Conservation (phyloP, 2,888 invertebrate species). For the Chelonus formosanus region DNA sequence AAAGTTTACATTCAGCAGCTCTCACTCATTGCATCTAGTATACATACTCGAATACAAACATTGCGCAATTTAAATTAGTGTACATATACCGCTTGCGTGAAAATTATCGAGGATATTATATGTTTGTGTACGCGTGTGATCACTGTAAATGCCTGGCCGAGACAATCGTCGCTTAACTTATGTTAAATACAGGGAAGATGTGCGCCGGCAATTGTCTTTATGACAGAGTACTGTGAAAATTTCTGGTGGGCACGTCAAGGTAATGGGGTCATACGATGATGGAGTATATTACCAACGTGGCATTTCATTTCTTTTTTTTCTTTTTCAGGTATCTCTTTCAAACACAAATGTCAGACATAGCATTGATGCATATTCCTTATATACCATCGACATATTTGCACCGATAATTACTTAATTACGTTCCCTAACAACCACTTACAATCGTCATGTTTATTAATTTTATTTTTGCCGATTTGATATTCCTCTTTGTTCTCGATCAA, state of each 20-base stretch:
- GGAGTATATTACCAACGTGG: constrained; percentile 31
- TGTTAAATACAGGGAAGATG: constrained; percentile 45
- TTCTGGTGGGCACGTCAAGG: constrained; percentile 52
- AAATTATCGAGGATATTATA: constrained; percentile 8
- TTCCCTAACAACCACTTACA: background rate
- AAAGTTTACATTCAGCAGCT: too few species aligned
- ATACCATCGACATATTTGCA: constrained; percentile 26
- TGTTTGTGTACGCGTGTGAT: background rate
- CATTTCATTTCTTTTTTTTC: constrained; percentile 36
- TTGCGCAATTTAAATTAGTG: constrained; percentile 26
- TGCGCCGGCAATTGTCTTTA: constrained; percentile 48
- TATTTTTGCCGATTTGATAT: background rate
- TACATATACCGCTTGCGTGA: background rate
- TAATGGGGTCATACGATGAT: constrained; percentile 43
- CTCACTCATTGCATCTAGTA: too few species aligned
- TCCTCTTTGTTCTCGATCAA: background rate
- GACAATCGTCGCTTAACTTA: constrained; percentile 44
- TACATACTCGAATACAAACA: constrained; percentile 3
- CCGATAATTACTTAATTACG: constrained; percentile 32
- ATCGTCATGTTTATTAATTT: constrained; percentile 14
- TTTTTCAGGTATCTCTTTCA: constrained; percentile 28
- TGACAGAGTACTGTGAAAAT: constrained; percentile 51
- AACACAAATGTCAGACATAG: constrained; percentile 27
- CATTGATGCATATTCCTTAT: constrained; percentile 17
- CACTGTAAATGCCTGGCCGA: background rate